phyloP scores from a whole-genome alignment of 2,113 vertebrate species.

The Nothobranchius furzeri region DNA sequence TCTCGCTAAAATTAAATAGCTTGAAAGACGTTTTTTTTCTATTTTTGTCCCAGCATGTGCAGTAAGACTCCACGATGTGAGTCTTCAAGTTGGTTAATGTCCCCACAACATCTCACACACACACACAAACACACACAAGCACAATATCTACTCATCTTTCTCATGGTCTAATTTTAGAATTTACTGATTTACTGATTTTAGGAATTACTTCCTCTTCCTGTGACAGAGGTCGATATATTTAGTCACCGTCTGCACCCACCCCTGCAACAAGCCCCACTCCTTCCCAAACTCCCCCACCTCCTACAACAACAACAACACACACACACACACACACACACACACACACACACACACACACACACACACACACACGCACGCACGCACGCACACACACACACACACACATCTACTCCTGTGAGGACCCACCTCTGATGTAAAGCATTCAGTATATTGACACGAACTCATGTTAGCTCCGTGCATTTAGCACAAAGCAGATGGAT shows the following conservation, averaged over 20 bases:
- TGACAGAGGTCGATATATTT: conserved; percentile 52
- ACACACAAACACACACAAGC: conserved; percentile 18
- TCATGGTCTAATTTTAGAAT: conserved; percentile 53
- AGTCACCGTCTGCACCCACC: conserved; percentile 46
- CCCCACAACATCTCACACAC: conserved; percentile 15
- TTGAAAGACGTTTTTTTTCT: not conserved
- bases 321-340: no score
- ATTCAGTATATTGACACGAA: not conserved
- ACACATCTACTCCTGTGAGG: conserved; percentile 3
- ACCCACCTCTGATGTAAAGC: not conserved
- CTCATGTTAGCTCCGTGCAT: not conserved
- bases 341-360: not conserved
- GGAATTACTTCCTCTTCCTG: conserved; percentile 67
- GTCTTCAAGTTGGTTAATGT: not conserved
- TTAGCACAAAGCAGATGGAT: conserved; percentile 3
- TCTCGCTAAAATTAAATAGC: no score
- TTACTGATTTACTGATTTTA: conserved; percentile 45
- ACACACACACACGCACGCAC: not conserved
- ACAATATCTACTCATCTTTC: conserved; percentile 8
- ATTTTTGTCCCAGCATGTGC: not conserved
- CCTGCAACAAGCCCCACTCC: not conserved
- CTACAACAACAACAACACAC: not conserved
- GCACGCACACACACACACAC: not conserved
- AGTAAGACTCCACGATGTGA: not conserved
- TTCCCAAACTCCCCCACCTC: not conserved